These are phyloP conservation scores for Cyclina sinensis DNA, from an alignment of 1,140 invertebrate genomes.

Conservation along the genomic window DNA sequence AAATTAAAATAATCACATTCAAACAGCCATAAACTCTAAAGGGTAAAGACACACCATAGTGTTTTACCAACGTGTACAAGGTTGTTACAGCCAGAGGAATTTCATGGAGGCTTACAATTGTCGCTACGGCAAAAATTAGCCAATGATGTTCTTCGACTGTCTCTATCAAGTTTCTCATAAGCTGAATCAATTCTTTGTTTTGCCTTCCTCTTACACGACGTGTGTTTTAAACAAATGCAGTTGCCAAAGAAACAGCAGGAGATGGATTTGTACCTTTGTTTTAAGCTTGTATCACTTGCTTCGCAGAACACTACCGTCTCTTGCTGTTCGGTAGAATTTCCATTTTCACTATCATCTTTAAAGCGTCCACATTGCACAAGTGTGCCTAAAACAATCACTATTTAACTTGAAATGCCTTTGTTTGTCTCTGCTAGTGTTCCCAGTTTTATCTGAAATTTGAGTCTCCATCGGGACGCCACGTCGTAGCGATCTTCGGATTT, in stretches of 20 bases:
- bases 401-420: not conserved
- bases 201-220: too few relatives aligned
- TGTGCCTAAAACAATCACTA: too few relatives aligned
- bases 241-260: too few relatives aligned
- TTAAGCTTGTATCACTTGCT: not conserved
- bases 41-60: slow-evolving; percentile 7
- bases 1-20: not conserved
- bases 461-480: not conserved
- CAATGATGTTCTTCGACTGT: slow-evolving; percentile 40
- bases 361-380: too few relatives aligned
- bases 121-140: slow-evolving; percentile 24
- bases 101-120: slow-evolving; percentile 26
- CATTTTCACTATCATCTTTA: too few relatives aligned
- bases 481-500: not conserved
- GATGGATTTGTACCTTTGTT: not conserved
- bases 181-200: slow-evolving; percentile 7
- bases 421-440: too few relatives aligned
- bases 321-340: not conserved
- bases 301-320: not conserved
- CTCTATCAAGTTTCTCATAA: slow-evolving; percentile 34
- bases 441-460: not conserved
- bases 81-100: not conserved
- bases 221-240: not conserved
- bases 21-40: slow-evolving; percentile 28
- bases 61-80: not conserved